phyloP scores from a whole-genome alignment of 2,113 vertebrate genomes.

The Mionectes macconnelli region DNA sequence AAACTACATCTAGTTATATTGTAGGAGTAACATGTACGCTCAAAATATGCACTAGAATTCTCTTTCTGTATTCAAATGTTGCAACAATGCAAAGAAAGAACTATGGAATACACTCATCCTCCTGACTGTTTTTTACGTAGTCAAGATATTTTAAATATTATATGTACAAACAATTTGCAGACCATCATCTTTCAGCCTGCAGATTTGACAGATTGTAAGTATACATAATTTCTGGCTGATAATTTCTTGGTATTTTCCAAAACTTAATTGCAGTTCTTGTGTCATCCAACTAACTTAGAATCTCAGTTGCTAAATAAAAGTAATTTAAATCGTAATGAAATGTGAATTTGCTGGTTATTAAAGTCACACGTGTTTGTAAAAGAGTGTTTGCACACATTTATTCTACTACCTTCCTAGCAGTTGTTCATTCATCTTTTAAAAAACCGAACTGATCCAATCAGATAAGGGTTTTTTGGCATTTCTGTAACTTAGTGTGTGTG shows the following conservation, averaged over 20 bases:
- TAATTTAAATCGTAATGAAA: not conserved
- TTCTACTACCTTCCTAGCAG: not conserved
- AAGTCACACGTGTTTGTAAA: not conserved
- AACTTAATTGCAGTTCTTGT: conserved; percentile 17
- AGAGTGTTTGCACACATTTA: rapidly evolving
- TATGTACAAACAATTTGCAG: not conserved
- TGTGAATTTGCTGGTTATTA: not conserved
- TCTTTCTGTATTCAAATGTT: not conserved
- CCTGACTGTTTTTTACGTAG: not conserved
- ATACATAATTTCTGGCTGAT: not conserved
- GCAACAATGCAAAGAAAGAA: not conserved
- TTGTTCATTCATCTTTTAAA: not conserved
- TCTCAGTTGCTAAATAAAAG: not conserved
- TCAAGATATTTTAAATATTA: not conserved
- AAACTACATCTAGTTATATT: not conserved
- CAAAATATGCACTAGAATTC: not conserved
- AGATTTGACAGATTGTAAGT: not conserved
- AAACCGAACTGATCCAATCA: not conserved
- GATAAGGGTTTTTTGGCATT: not conserved
- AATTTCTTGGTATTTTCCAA: not conserved
- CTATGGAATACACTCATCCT: not conserved
- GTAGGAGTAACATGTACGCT: not conserved
- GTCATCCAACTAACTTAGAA: not conserved
- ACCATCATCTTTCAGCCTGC: not conserved
- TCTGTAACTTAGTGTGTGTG: not conserved